Evolutionary conservation across 2,888 invertebrate genomes (phyloP).

Genomic region (Agrotis clavis): DNA sequence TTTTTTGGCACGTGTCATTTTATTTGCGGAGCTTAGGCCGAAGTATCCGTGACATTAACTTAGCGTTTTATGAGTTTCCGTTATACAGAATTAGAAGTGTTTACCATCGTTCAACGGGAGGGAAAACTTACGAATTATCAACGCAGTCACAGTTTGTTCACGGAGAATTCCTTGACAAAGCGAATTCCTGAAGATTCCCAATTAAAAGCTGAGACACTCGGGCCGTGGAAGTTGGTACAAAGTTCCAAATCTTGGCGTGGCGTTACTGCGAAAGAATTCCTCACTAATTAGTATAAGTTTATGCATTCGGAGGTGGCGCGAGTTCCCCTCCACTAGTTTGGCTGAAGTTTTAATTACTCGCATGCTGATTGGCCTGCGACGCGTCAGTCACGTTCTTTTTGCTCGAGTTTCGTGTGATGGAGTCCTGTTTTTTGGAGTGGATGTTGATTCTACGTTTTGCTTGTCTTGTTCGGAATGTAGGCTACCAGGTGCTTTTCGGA

Average conservation of each 20-base stretch:
- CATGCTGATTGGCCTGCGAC: conserved; percentile 73
- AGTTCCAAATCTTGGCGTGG: conserved; percentile 87
- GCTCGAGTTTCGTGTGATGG: conserved; percentile 58
- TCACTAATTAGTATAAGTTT: conserved; percentile 90
- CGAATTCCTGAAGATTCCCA: conserved; percentile 89
- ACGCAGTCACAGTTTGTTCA: conserved; percentile 81
- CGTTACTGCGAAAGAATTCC: conserved; percentile 86
- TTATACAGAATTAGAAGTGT: conserved; percentile 62
- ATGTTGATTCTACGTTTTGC: conserved; percentile 34
- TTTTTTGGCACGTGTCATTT: conserved; percentile 66
- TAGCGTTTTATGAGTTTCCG: conserved; percentile 59
- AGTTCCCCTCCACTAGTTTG: conserved; percentile 73
- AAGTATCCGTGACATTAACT: conserved; percentile 53
- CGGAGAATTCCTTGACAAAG: conserved; percentile 84
- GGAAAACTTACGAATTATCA: conserved; percentile 72
- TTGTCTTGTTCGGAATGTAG: conserved; percentile 27
- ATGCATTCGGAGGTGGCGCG: conserved; percentile 83
- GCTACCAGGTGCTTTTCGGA: neutral
- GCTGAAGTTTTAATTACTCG: conserved; percentile 87
- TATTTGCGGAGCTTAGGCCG: conserved; percentile 54
- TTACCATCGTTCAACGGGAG: conserved; percentile 57
- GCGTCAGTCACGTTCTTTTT: conserved; percentile 80
- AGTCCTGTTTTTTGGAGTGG: conserved; percentile 32
- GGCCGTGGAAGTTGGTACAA: conserved; percentile 82
- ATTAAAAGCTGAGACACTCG: conserved; percentile 88